Base-by-base conservation (phyloP, 2,797 vertebrate species). In the Xenopus petersii region DNA sequence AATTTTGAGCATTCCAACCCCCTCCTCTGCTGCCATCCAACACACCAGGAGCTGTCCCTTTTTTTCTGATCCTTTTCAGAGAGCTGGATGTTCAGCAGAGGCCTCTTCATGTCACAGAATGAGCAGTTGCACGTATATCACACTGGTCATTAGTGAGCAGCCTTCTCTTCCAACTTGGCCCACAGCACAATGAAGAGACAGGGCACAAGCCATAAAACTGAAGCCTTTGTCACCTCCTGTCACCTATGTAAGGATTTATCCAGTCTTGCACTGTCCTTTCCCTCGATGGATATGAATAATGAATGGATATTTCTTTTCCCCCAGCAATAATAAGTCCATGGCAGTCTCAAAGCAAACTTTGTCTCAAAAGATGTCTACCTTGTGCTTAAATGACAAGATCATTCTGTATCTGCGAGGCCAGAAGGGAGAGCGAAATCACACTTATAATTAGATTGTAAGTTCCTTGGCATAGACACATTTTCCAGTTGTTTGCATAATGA, bases 191-290 rank as follows among this genome's bases (percentile, higher is more conserved):
- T 85, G 86, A 92, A 91, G 85, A 88, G 88, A 91, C 87, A 91
- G 92, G 89, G 89, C 88, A 91, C 84, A 86, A 91, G 91, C 90
- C 88, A 91, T 93, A 93, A 93, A 95, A 95, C 92, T 92, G 90
- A 90, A 86, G 91, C 71, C 93, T 94, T 93, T 95, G 97, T 97
- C 97, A 96, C 94, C 95, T 91, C 93, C 94, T 95, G 96, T 98
- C 97, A 97, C 94, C 94, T 94, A 95, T 93, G 94, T 88, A 91
- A 91, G 93, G 95, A 95, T 97, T 96, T 97, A 97, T 96, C 96
- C 94, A 93, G 93, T 89, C 90, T 89, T 88, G 82, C 82, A 87
- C 89, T 95, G 95, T 94, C 94, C 95, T 97, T 94, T 93, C 93
- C 54, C 93, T 94, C 92, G 90, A 88, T 88, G 82, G 88, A 87